phyloP scores from a whole-genome alignment of 2,888 invertebrate genomes.

The Acleris holmiana region DNA sequence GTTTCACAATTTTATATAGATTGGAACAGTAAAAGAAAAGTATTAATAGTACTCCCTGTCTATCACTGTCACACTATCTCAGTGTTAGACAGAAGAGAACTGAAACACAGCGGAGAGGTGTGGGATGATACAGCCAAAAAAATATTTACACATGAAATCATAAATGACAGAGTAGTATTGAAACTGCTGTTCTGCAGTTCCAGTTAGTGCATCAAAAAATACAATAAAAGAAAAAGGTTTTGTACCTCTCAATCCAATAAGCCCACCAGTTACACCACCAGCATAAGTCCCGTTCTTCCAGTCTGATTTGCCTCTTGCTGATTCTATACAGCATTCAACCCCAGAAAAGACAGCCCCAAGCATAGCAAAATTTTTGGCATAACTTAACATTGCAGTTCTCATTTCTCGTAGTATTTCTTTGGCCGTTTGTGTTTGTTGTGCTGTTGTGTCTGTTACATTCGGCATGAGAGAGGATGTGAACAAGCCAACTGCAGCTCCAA shows the following conservation, averaged over 20 bases:
- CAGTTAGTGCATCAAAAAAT: background rate
- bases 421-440: slow-evolving; percentile 91
- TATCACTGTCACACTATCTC: no score
- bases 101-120: no score
- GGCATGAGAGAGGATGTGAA: slow-evolving; percentile 99
- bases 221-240: background rate
- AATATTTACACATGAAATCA: no score
- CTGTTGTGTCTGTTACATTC: slow-evolving; percentile 87
- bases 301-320: slow-evolving; percentile 96
- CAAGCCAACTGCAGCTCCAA: slow-evolving; percentile 97
- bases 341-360: slow-evolving; percentile 97
- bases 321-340: slow-evolving; percentile 97
- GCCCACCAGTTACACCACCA: slow-evolving; percentile 96
- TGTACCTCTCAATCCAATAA: slow-evolving; percentile 92
- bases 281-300: slow-evolving; percentile 99
- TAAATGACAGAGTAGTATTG: no score
- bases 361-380: slow-evolving; percentile 99
- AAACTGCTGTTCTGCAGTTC: no score
- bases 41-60: no score
- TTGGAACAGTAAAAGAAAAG: no score
- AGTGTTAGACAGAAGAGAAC: no score
- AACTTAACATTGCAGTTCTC: slow-evolving; percentile 94
- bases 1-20: no score
- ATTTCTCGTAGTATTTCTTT: slow-evolving; percentile 95
- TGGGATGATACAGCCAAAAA: no score